Base-by-base conservation (phyloP, 2,797 vertebrate species). In the Avahi laniger region DNA sequence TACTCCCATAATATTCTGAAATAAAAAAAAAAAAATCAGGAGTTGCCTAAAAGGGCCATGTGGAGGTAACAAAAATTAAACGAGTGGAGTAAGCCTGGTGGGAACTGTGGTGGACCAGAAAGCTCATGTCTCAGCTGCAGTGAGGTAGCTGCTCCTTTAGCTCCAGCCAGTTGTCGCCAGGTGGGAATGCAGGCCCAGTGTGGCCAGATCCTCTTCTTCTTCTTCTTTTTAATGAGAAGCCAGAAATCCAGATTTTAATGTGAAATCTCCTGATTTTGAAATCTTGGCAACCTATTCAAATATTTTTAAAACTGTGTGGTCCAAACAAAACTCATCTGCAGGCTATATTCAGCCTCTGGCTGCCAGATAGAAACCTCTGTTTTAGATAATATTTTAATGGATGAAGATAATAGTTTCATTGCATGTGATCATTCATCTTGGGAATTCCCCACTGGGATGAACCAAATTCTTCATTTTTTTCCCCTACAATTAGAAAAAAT, bases 381-480 rank as follows among this genome's bases (percentile, higher is more conserved):
- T 97, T 97, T 97, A 96, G 97, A 97, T 97, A 98, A 95, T 95
- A 93, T 97, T 97, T 97, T 97, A 97, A 97, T 97, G 91, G 93
- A 94, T 94, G 88, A 82, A 97, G 95, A 95, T 97, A 96, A 97
- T 97, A 91, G 91, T 93, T 97, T 92, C 89, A 83, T 96, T 96
- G 80, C 93, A 96, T 96, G 94, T 95, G 91, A 97, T 96, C 91
- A 90, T 90, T 97, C 84, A 91, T 96, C 84, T 69, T 92, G 95
- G 96, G 87, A 96, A 96, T 97, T 97, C 96, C 95, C 78, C 72
- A 59, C 33, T 90, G 87, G 52, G 78, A 91, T 97, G 61, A 96
- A 91, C 46, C 24, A 14, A 96, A 94, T 96, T 97, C 86, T 97
- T 94, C 26, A 26, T 43, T 91, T 43, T 57, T 91, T 63, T n/a